phyloP scores from a whole-genome alignment of 2,797 vertebrate genomes.

The Mus caroli region DNA sequence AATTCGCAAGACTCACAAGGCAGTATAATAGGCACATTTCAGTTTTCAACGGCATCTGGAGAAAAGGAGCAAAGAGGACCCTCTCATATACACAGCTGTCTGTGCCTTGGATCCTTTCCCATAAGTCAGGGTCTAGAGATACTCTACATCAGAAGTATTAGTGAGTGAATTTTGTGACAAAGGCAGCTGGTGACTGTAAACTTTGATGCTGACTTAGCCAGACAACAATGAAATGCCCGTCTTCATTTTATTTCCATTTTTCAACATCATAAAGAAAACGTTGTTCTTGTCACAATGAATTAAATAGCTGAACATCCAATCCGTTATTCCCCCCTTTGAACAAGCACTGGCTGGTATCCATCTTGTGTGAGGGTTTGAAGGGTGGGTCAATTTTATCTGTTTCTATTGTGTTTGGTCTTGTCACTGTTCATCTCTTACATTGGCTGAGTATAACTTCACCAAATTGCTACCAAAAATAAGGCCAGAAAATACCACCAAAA shows the following conservation, averaged over 20 bases:
- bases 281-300: not conserved
- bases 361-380: not conserved
- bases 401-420: constrained; percentile 1
- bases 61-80: not conserved
- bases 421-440: not conserved
- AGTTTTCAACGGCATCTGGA: not conserved
- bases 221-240: not conserved
- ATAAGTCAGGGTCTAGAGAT: not conserved
- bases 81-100: not conserved
- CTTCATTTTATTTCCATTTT: not conserved
- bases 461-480: not conserved
- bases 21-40: not conserved
- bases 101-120: not conserved
- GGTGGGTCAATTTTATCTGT: not conserved
- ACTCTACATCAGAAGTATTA: not conserved
- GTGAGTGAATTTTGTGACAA: constrained; percentile 3
- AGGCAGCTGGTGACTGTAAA: not conserved
- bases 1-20: not conserved
- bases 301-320: not conserved
- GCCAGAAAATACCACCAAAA: not conserved
- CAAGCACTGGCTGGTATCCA: not conserved
- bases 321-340: not conserved
- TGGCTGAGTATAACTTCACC: not conserved
- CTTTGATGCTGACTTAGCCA: not conserved
- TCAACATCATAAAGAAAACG: not conserved